phyloP scores from a whole-genome alignment of 2,113 vertebrate genomes.

The Grammomys surdaster region DNA sequence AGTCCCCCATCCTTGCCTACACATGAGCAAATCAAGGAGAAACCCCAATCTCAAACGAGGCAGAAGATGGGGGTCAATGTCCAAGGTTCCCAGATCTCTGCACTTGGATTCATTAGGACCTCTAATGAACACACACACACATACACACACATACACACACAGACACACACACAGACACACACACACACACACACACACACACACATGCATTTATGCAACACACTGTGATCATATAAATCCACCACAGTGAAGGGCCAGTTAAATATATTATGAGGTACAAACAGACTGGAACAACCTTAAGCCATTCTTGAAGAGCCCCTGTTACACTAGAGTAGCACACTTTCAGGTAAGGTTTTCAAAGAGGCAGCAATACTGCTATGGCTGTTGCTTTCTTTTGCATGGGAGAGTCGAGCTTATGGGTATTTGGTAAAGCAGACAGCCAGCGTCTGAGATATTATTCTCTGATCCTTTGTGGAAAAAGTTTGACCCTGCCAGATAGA shows the following conservation, averaged over 20 bases:
- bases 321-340: background rate
- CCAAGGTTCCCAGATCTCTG: background rate
- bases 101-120: too few relatives aligned
- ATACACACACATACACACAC: background rate
- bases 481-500: accelerated
- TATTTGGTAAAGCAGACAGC: background rate
- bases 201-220: background rate
- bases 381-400: background rate
- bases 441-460: background rate
- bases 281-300: too few relatives aligned
- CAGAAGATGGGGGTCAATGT: background rate
- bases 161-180: background rate
- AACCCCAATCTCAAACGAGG: background rate
- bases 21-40: background rate
- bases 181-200: background rate
- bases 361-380: background rate
- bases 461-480: background rate
- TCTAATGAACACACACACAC: background rate
- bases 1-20: background rate
- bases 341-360: background rate
- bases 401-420: background rate
- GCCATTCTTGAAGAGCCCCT: background rate
- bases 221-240: background rate
- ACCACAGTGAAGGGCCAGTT: background rate
- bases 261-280: background rate